phyloP scores from a whole-genome alignment of 2,888 invertebrate species.

The Sarcophaga subvicina region DNA sequence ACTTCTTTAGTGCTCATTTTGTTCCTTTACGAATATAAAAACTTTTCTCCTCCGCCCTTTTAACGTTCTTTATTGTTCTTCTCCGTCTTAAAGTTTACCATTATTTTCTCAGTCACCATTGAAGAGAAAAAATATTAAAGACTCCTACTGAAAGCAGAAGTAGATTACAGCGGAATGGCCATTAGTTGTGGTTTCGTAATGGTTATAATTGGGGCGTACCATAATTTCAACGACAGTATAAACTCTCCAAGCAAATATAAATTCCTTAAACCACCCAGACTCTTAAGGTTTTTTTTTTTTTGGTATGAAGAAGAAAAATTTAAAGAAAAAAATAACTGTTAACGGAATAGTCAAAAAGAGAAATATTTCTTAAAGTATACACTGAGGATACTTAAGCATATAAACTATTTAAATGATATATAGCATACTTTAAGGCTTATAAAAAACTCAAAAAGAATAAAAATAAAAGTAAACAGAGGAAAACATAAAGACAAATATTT shows the following conservation, averaged over 20 bases:
- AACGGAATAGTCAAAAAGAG: background rate
- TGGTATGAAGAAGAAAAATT: background rate
- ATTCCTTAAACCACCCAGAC: background rate
- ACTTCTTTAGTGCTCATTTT: too few relatives aligned
- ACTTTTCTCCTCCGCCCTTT: too few relatives aligned
- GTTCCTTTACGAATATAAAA: too few relatives aligned
- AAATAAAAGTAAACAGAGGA: background rate
- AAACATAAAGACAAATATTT: background rate
- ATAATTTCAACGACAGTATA: constrained; percentile 33
- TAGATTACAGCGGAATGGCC: background rate
- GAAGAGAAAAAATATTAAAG: background rate
- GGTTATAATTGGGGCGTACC: constrained; percentile 51
- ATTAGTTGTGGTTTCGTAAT: constrained; percentile 38
- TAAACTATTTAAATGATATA: background rate
- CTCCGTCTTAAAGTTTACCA: too few relatives aligned
- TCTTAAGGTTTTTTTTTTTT: background rate
- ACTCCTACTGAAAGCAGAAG: background rate
- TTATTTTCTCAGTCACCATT: too few relatives aligned
- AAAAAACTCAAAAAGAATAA: background rate
- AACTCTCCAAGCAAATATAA: background rate
- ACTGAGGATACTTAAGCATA: background rate
- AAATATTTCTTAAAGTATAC: constrained; percentile 1
- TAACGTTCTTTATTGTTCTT: too few relatives aligned
- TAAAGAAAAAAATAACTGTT: background rate
- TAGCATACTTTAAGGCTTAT: constrained; percentile 12